phyloP scores from a whole-genome alignment of 2,797 vertebrate species.

The Liparis tanakae region DNA sequence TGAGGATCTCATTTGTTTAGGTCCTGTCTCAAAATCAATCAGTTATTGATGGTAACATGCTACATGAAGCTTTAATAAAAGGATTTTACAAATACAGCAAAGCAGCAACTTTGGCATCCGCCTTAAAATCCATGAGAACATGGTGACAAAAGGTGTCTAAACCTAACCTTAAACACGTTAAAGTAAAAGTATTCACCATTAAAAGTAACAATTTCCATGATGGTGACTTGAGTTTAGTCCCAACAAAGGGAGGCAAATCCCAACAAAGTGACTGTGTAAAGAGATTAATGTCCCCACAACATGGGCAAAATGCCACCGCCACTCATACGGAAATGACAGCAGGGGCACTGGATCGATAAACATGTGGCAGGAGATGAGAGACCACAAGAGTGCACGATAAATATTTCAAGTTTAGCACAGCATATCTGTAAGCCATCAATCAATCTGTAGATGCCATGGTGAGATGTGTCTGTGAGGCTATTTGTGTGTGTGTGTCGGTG shows the following conservation, averaged over 20 bases:
- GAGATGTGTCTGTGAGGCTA: slow-evolving; percentile 19
- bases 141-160: background rate
- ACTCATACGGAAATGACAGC: slow-evolving; percentile 39
- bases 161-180: background rate
- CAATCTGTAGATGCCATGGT: slow-evolving; percentile 47
- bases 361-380: slow-evolving; percentile 74
- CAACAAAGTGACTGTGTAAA: background rate
- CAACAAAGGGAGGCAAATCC: background rate
- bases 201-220: background rate
- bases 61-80: slow-evolving; percentile 15
- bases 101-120: background rate
- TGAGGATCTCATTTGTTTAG: slow-evolving; percentile 21
- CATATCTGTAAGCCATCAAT: slow-evolving; percentile 65
- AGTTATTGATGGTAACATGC: slow-evolving; percentile 16
- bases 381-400: slow-evolving; percentile 59
- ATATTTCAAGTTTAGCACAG: slow-evolving; percentile 72
- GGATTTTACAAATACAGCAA: background rate
- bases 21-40: slow-evolving; percentile 8
- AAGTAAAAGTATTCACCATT: background rate
- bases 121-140: slow-evolving; percentile 3
- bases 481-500: background rate
- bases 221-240: background rate
- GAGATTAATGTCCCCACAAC: slow-evolving; percentile 5
- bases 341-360: slow-evolving; percentile 62
- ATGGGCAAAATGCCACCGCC: slow-evolving; percentile 9